A percentile compares a stretch with the other conserved stretches of the same genome.
Evolutionary conservation across 1,140 invertebrate species (phyloP).

Genomic region (Sycobia sp.): DNA sequence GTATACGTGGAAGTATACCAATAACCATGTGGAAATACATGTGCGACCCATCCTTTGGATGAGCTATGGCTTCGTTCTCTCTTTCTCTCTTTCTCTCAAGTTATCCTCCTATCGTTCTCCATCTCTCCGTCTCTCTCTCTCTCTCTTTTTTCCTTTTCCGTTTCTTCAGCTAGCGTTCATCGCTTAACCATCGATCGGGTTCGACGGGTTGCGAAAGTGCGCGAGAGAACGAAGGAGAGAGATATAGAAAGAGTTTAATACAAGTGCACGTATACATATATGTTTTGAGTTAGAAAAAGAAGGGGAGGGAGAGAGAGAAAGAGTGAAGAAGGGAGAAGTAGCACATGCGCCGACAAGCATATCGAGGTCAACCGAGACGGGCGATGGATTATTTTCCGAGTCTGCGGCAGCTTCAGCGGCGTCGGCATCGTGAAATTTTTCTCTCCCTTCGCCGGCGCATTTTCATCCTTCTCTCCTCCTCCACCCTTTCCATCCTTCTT

Average conservation of each 20-base stretch:
- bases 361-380: slow-evolving; percentile 34
- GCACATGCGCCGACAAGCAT: slow-evolving; percentile 10
- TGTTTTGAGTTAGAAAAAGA: no score
- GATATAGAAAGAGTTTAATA: slow-evolving; percentile 3
- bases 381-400: slow-evolving; percentile 33
- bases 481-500: neutral
- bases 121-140: neutral
- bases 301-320: no score
- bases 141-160: no score
- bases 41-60: no score
- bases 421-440: slow-evolving; percentile 1
- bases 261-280: neutral
- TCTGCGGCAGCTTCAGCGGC: slow-evolving; percentile 12
- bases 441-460: neutral
- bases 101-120: slow-evolving; percentile 1
- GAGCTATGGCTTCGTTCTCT: neutral
- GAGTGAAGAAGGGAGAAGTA: slow-evolving; percentile 3
- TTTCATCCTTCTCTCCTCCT: no score
- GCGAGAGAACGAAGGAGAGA: no score
- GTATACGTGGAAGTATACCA: no score
- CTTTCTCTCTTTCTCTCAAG: neutral
- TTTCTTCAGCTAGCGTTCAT: no score
- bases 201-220: slow-evolving; percentile 24
- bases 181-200: slow-evolving; percentile 26
- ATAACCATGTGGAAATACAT: no score